phyloP scores from a whole-genome alignment of 2,888 invertebrate genomes.

The Xiphydria camelus region DNA sequence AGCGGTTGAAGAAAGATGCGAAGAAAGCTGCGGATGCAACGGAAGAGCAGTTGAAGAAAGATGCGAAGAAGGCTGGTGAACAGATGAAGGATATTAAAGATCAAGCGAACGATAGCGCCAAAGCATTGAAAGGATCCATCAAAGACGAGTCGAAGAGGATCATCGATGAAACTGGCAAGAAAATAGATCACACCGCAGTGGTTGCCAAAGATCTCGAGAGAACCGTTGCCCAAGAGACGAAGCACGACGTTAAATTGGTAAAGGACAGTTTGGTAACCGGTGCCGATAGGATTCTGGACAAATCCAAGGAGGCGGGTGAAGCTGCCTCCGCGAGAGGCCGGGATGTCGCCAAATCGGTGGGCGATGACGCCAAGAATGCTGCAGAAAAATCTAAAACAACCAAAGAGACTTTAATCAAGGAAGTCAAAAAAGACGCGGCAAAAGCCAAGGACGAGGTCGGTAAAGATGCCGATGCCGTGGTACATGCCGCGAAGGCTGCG shows the following conservation, averaged over 20 bases:
- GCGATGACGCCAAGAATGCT: constrained; percentile 3
- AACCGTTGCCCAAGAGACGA: constrained; percentile 23
- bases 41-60: constrained; percentile 26
- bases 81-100: constrained; percentile 20
- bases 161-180: constrained; percentile 19
- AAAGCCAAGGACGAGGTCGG: constrained; percentile 12
- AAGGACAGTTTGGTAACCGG: constrained; percentile 21
- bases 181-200: constrained; percentile 16
- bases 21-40: constrained; percentile 22
- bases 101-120: constrained; percentile 7
- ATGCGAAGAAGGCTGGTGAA: constrained; percentile 20
- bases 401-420: constrained; percentile 10
- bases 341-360: constrained; percentile 1
- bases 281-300: constrained; percentile 6
- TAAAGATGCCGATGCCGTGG: constrained; percentile 5
- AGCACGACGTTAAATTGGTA: constrained; percentile 21
- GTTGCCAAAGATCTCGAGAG: constrained; percentile 23
- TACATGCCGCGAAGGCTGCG: constrained; percentile 12
- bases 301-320: constrained; percentile 5
- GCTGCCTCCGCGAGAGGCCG: constrained; percentile 7
- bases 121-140: constrained; percentile 25
- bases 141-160: constrained; percentile 15
- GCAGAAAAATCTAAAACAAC: background rate
- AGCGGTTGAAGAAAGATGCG: constrained; percentile 21
- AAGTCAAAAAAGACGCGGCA: constrained; percentile 15